Percentiles rank a stretch among this genome's conserved stretches.
Evolutionary conservation across 2,113 vertebrate species (phyloP).

Genomic region (Sinocyclocheilus grahami): DNA sequence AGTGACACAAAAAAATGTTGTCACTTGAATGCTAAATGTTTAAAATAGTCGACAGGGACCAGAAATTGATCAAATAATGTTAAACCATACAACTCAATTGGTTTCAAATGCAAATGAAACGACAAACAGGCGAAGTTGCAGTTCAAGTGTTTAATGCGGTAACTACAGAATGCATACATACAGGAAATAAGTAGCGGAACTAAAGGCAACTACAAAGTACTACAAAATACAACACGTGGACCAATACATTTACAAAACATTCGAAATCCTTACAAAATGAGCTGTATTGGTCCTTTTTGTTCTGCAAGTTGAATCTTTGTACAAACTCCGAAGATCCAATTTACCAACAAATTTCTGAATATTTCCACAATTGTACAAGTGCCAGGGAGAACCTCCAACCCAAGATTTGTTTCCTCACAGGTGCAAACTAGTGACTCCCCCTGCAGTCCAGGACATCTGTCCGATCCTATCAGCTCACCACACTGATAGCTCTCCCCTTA

Average conservation of each 20-base stretch:
- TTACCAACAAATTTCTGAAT: slow-evolving; percentile 71
- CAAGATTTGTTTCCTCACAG: slow-evolving; percentile 62
- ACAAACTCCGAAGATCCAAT: slow-evolving; percentile 81
- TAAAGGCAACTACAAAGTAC: slow-evolving; percentile 93
- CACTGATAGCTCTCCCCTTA: slow-evolving; percentile 64
- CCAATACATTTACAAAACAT: slow-evolving; percentile 98
- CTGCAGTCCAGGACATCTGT: slow-evolving; percentile 56
- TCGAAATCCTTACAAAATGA: slow-evolving; percentile 97
- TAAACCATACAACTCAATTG: background rate
- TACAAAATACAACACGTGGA: slow-evolving; percentile 96
- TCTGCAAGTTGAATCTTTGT: slow-evolving; percentile 83
- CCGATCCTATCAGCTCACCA: slow-evolving; percentile 61
- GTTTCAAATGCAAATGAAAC: background rate
- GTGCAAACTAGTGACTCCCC: slow-evolving; percentile 63
- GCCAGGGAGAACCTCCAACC: slow-evolving; percentile 76
- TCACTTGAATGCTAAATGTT: no score
- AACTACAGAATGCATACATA: slow-evolving; percentile 94
- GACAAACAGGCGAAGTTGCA: slow-evolving; percentile 56
- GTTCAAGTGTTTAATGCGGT: slow-evolving; percentile 90
- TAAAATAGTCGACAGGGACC: no score
- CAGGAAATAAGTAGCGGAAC: slow-evolving; percentile 89
- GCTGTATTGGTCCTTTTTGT: slow-evolving; percentile 91
- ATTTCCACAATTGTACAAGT: slow-evolving; percentile 85
- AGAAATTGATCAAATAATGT: no score
- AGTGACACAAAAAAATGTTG: no score